These are phyloP conservation scores for Leucania comma DNA, from an alignment of 2,888 invertebrate genomes.

Conservation along the genomic window DNA sequence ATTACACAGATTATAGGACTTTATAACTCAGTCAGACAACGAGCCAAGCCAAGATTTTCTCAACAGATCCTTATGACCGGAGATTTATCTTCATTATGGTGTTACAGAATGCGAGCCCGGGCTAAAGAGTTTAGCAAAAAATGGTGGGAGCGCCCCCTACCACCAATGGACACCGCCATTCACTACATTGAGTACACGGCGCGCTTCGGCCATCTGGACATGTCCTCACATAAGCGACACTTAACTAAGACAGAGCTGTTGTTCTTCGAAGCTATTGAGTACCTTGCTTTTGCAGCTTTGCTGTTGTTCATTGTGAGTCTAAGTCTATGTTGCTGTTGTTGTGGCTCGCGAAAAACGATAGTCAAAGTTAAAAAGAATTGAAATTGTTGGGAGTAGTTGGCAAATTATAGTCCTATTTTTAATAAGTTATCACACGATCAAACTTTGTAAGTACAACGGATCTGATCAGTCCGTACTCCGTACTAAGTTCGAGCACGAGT, in stretches of 20 bases:
- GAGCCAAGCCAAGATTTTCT: too few relatives aligned
- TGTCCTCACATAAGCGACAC: slow-evolving; percentile 69
- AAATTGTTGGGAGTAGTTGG: not conserved
- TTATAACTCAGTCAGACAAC: too few relatives aligned
- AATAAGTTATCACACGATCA: too few relatives aligned
- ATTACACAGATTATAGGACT: too few relatives aligned
- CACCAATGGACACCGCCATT: slow-evolving; percentile 75
- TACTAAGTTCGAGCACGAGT: too few relatives aligned
- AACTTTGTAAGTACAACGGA: too few relatives aligned
- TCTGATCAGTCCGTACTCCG: too few relatives aligned
- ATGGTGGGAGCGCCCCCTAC: slow-evolving; percentile 71
- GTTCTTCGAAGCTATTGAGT: slow-evolving; percentile 65
- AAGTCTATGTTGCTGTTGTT: slow-evolving; percentile 26
- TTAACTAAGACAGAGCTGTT: slow-evolving; percentile 62
- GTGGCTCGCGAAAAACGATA: slow-evolving; percentile 2
- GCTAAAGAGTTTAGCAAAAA: slow-evolving; percentile 68
- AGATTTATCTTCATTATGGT: not conserved
- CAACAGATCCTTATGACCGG: not conserved
- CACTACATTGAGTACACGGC: slow-evolving; percentile 73
- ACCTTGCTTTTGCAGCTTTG: slow-evolving; percentile 45
- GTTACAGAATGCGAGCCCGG: slow-evolving; percentile 68
- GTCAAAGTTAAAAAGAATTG: slow-evolving; percentile 53
- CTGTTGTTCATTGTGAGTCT: slow-evolving; percentile 13
- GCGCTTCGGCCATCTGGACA: slow-evolving; percentile 65
- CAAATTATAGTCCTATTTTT: not conserved